Evolutionary conservation across 1,140 invertebrate species (phyloP).

Genomic region (Onthophagus taurus): DNA sequence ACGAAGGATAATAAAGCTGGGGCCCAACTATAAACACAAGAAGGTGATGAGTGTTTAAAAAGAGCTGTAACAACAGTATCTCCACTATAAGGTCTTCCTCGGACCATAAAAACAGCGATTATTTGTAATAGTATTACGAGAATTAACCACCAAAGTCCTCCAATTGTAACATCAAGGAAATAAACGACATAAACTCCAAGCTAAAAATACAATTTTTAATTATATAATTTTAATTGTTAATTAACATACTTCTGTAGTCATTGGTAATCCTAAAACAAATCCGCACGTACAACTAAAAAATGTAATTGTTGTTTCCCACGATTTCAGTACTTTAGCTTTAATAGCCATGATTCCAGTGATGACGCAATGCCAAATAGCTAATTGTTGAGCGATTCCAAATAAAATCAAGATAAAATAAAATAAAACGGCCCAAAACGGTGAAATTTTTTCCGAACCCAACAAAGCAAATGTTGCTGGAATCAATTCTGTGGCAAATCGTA

Average conservation of each 20-base stretch:
- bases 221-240: not conserved
- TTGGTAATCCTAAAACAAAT: slow-evolving; percentile 73
- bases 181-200: slow-evolving; percentile 76
- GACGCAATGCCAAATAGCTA: slow-evolving; percentile 59
- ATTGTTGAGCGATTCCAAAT: slow-evolving; percentile 77
- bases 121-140: slow-evolving; percentile 67
- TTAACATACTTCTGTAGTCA: slow-evolving; percentile 74
- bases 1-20: slow-evolving; percentile 70
- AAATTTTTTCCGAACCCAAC: slow-evolving; percentile 56
- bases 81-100: slow-evolving; percentile 74
- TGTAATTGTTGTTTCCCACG: slow-evolving; percentile 78
- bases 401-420: slow-evolving; percentile 78
- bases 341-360: slow-evolving; percentile 71
- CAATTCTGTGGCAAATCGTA: slow-evolving; percentile 74
- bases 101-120: slow-evolving; percentile 69
- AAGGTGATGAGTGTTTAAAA: slow-evolving; percentile 43
- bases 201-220: slow-evolving; percentile 39
- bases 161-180: slow-evolving; percentile 73
- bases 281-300: slow-evolving; percentile 76
- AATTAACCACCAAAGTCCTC: slow-evolving; percentile 79
- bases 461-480: slow-evolving; percentile 73
- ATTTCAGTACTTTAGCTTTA: slow-evolving; percentile 57
- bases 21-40: slow-evolving; percentile 47
- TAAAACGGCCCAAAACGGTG: slow-evolving; percentile 77
- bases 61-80: slow-evolving; percentile 69